phyloP scores from a whole-genome alignment of 37 sponge, comb jelly and placozoan genomes.

The Bolinopsis microptera region DNA sequence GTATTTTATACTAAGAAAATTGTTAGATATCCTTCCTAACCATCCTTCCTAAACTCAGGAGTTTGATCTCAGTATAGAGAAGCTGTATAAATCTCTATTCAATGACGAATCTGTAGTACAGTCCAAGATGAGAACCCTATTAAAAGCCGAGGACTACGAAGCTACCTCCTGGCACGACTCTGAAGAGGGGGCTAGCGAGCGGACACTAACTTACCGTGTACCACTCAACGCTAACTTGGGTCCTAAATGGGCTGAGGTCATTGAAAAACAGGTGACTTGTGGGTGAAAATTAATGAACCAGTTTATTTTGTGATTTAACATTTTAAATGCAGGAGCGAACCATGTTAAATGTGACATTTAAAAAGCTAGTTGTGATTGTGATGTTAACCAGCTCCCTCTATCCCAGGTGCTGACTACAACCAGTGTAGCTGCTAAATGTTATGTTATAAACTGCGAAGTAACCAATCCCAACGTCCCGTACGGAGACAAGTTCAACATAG shows the following conservation, averaged over 20 bases:
- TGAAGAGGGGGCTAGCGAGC: slow-evolving; percentile 34
- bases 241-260: slow-evolving; percentile 47
- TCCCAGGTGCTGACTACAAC: slow-evolving; percentile 11
- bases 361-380: too few species aligned
- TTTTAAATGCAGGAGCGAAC: too few species aligned
- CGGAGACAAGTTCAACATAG: slow-evolving; percentile 66
- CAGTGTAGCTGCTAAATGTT: slow-evolving; percentile 41
- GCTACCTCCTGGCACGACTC: slow-evolving; percentile 10
- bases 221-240: slow-evolving; percentile 56
- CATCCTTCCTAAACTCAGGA: not conserved
- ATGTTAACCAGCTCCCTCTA: too few species aligned
- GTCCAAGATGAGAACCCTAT: slow-evolving; percentile 39
- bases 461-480: slow-evolving; percentile 62
- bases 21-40: too few species aligned
- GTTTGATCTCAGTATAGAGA: slow-evolving; percentile 38
- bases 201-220: slow-evolving; percentile 28
- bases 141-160: slow-evolving; percentile 40
- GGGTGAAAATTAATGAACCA: not conserved
- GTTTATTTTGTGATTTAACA: not conserved
- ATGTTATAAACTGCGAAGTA: slow-evolving; percentile 47
- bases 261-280: slow-evolving; percentile 59
- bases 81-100: slow-evolving; percentile 55
- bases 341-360: too few species aligned
- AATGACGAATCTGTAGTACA: slow-evolving; percentile 30
- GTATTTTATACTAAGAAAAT: too few species aligned